Evolutionary conservation across 2,797 vertebrate genomes (phyloP).

Genomic region (Manis crassicaudata): DNA sequence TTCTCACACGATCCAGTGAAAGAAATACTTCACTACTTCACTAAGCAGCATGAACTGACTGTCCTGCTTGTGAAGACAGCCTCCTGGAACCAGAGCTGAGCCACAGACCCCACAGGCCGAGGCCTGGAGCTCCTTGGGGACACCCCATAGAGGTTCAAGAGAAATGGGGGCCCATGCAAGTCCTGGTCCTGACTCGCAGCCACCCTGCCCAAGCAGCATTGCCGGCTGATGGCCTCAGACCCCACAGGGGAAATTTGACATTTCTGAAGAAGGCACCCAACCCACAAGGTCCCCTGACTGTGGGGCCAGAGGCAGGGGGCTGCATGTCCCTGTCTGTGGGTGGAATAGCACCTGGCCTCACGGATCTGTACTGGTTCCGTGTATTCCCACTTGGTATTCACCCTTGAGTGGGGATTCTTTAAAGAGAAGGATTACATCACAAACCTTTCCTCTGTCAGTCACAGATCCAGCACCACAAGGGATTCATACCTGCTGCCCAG

Average conservation of each 20-base stretch:
- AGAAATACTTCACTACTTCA: background rate
- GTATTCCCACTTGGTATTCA: background rate
- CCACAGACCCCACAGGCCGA: background rate
- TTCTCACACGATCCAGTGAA: fast-evolving
- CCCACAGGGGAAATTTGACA: background rate
- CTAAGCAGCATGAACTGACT: background rate
- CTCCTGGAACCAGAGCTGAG: background rate
- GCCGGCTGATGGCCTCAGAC: background rate
- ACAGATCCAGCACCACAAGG: background rate
- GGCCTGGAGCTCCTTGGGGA: background rate
- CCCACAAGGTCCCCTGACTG: background rate
- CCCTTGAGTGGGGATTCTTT: background rate
- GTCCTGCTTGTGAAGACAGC: background rate
- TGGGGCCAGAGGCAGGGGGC: fast-evolving
- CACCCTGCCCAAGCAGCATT: background rate
- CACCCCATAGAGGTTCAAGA: background rate
- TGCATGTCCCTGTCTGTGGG: background rate
- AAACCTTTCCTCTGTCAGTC: background rate
- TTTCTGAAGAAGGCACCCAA: background rate
- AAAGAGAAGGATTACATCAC: background rate
- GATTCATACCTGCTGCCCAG: background rate
- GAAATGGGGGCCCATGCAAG: background rate
- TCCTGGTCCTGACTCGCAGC: background rate
- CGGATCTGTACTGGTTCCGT: background rate
- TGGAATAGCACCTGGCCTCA: background rate